Evolutionary conservation across 2,113 vertebrate species (phyloP), one percentile per base, ranked within the genome.

Genomic region (Chitala chitala): DNA sequence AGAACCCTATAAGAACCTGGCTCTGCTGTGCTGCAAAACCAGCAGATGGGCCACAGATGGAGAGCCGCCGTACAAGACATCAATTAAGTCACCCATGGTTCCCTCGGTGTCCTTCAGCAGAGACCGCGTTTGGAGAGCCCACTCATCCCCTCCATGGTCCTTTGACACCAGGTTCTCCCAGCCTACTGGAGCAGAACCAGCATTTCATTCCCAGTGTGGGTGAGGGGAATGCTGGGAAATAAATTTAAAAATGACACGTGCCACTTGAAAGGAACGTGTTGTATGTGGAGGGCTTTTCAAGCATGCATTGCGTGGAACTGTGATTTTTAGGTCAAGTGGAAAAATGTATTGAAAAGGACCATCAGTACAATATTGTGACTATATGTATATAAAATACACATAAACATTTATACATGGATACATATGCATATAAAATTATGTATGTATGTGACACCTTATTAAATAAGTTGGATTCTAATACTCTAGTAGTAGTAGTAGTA

Each of bases 1-100:
- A 54, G 20, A 54, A 46, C 5, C 44, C 5, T 46, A 54, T 54
- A 6, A 54, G 51, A n/a, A n/a, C 22, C 51, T n/a, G 3, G 2
- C 20, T 54, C 15, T 54, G 51, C 22, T 54, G 4, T 61, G 44
- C 36, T 31, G 20, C 46, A 51, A 69, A 33, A 26, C 46, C 9
- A 51, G 24, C 44, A 51, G 64, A 68, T 68, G 64, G 66, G 26
- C 50, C 46, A 46, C 68, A 53, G 44, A 69, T 69, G 48, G 68
- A 51, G 68, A 5, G 2, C 6, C 53, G 68, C 68, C 29, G 33
- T 69, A 51, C 68, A 53, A 53, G 26, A 29, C 68, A 69, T 69
- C 46, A 69, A 69, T 29, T 69, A 69, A 69, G 38, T 44, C 38
- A 22, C 42, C 64, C 40, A 46, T n/a, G 46, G 26, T 68, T 68